phyloP scores from a whole-genome alignment of 2,797 vertebrate species.

The Kryptolebias ocellatus region DNA sequence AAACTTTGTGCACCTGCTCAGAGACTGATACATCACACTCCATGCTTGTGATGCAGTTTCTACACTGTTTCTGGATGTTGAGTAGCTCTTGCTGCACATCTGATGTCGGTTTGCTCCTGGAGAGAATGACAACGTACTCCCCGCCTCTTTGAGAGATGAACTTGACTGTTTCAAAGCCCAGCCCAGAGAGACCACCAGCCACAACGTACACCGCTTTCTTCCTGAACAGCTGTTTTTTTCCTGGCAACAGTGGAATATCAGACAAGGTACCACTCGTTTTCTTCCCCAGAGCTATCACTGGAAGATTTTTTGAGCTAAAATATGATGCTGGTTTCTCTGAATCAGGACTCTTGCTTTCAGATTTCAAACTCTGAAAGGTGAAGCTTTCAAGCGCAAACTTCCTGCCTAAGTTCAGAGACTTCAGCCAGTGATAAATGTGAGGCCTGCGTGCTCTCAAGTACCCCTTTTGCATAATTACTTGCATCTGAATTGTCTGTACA shows the following conservation, averaged over 20 bases:
- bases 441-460: conserved; percentile 69
- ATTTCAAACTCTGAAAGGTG: conserved; percentile 72
- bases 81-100: conserved; percentile 78
- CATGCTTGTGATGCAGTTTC: conserved; percentile 69
- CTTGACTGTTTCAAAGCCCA: conserved; percentile 89
- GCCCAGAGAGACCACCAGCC: conserved; percentile 85
- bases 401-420: conserved; percentile 68
- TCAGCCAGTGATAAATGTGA: conserved; percentile 77
- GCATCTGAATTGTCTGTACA: conserved; percentile 74
- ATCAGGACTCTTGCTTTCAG: conserved; percentile 31
- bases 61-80: conserved; percentile 68
- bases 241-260: conserved; percentile 73
- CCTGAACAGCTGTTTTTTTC: conserved; percentile 74
- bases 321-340: conserved; percentile 67
- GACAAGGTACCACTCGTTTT: conserved; percentile 47
- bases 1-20: conserved; percentile 71
- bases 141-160: conserved; percentile 86
- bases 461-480: conserved; percentile 81
- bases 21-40: conserved; percentile 80
- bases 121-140: conserved; percentile 80
- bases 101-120: conserved; percentile 74
- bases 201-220: conserved; percentile 84
- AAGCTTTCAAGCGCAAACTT: conserved; percentile 62
- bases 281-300: conserved; percentile 71
- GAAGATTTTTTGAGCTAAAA: conserved; percentile 73